A percentile compares a stretch with the other conserved stretches of the same genome.
Evolutionary conservation across 23 tunicate species (phyloP).

Genomic region (Trididemnum miniatum): DNA sequence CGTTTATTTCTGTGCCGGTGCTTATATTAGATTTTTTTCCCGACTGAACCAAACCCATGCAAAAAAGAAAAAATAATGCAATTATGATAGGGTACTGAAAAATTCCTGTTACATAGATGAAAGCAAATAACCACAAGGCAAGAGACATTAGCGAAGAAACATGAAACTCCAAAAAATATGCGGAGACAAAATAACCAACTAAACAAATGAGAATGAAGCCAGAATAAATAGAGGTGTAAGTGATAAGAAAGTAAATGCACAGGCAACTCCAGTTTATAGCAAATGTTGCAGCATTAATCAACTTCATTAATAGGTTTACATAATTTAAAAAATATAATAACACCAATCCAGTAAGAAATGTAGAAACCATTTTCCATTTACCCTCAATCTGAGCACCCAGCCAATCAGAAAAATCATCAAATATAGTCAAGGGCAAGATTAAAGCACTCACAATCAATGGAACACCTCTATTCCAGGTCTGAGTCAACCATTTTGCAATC

Average conservation of each 20-base stretch:
- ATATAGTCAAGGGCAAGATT: constrained; percentile 56
- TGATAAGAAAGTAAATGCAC: neutral
- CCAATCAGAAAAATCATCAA: constrained; percentile 62
- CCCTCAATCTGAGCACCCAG: constrained; percentile 38
- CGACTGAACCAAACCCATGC: constrained; percentile 10
- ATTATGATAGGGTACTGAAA: constrained; percentile 51
- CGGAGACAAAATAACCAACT: neutral
- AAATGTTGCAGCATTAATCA: neutral
- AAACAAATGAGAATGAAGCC: neutral
- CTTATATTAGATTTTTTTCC: neutral
- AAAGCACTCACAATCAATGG: constrained; percentile 43
- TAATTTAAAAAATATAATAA: constrained; percentile 30
- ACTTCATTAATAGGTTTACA: neutral
- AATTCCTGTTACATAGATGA: constrained; percentile 30
- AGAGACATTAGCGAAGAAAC: neutral
- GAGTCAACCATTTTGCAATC: constrained; percentile 56
- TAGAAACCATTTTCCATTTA: constrained; percentile 47
- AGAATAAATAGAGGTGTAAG: neutral
- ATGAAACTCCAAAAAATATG: neutral
- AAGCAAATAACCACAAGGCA: constrained; percentile 6
- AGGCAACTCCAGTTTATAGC: neutral
- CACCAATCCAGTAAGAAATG: constrained; percentile 25
- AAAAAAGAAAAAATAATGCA: constrained; percentile 2
- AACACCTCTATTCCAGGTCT: constrained; percentile 31
- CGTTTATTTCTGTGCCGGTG: neutral